Conservation (phyloP, 2,888 invertebrate genomes). For the Galeopsomyia nigrocyanea region DNA sequence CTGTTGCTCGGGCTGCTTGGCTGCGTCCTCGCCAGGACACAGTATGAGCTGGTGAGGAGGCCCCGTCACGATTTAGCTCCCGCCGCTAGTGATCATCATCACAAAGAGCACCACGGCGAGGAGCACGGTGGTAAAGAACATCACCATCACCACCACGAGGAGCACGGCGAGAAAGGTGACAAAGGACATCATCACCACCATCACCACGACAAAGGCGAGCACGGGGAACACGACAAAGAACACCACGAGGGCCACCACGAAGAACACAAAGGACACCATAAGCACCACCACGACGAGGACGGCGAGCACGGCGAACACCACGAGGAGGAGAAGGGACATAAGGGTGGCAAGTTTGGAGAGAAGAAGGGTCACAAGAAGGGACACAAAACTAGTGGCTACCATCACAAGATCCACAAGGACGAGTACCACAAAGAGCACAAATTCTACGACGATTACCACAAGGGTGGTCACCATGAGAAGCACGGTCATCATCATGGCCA, state of each 20-base stretch:
- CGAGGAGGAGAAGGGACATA: conserved; percentile 77
- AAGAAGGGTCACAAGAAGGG: conserved; percentile 84
- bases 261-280: conserved; percentile 76
- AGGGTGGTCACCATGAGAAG: conserved; percentile 79
- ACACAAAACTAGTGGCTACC: conserved; percentile 83
- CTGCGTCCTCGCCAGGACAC: conserved; percentile 1
- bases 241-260: conserved; percentile 74
- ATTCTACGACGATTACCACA: conserved; percentile 82
- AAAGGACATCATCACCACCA: conserved; percentile 84
- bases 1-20: conserved; percentile 25
- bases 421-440: conserved; percentile 85
- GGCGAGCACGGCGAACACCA: conserved; percentile 77
- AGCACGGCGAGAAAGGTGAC: conserved; percentile 82
- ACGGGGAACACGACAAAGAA: conserved; percentile 74
- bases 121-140: conserved; percentile 80
- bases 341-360: conserved; percentile 79
- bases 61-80: not conserved
- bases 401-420: conserved; percentile 84
- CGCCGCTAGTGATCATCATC: conserved; percentile 5
- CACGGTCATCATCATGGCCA: conserved; percentile 78
- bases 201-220: conserved; percentile 77
- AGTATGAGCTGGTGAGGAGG: conserved; percentile 15
- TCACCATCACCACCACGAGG: conserved; percentile 77
- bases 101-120: conserved; percentile 71
- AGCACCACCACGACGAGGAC: conserved; percentile 76